Base-by-base conservation (phyloP, 2,888 invertebrate genomes). In the Punctoribates punctum region DNA sequence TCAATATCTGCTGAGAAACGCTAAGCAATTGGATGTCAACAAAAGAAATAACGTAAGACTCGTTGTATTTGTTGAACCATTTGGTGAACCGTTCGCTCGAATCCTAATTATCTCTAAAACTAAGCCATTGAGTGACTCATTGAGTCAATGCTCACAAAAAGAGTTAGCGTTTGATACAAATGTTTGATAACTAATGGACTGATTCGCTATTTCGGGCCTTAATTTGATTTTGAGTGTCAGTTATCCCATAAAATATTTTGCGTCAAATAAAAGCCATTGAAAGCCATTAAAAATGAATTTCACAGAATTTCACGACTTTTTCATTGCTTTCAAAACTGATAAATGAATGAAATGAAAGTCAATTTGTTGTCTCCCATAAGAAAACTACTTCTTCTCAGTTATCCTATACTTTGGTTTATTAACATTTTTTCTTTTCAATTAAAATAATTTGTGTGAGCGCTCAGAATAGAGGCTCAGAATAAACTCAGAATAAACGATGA, bases 1-100 rank as follows among this genome's bases (percentile, higher is more conserved):
- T 29, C 48, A 42, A 17, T 60, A 77, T 75, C 57, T 76, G 17
- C 46, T 77, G 9, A 34, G 70, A 5, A 73, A 76, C 48, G 54
- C 77, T 1, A 23, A 29, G n/a, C 38, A 62, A 29, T 20, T 77
- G 27, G 76, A 77, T 48, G 62, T 77, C 29, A 77, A 77, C 38
- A 65, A 74, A 51, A 11, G 67, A 42, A 77, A 77, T 74, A 65
- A 57, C 27, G 72, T 67, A 76, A 72, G 75, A 27, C 11, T 38
- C n/a, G 9, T 13, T 72, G 29, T 34, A n/a, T 23, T 70, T 38
- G 8, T 70, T 34, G n/a, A 48, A 17, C 11, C n/a, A n/a, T 23
- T 70, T 38, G 8, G 34, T 34, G n/a, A 48, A 17, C 11, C n/a
- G 48, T 48, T 48, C 5, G 3, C 5, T 48, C 15, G 48, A 48